Conservation (phyloP, 2,113 vertebrate genomes). For the Actenoides hombroni region DNA sequence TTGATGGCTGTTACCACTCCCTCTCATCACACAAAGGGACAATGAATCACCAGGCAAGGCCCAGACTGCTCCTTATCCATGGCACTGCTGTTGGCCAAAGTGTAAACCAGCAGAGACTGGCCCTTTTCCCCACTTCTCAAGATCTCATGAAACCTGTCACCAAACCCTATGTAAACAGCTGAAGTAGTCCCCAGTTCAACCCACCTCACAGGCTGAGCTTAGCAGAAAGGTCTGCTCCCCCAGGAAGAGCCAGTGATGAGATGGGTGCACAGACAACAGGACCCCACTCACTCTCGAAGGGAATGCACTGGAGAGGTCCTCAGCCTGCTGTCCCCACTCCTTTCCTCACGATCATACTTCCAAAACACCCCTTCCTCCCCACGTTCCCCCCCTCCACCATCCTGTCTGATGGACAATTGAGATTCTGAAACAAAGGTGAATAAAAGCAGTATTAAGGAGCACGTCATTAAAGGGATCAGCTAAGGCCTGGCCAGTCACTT, state of each 20-base stretch:
- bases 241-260: neutral
- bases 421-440: neutral
- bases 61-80: neutral
- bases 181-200: neutral
- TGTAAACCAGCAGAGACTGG: neutral
- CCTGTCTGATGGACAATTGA: neutral
- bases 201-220: fast-evolving
- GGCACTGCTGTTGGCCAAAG: neutral
- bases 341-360: neutral
- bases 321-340: neutral
- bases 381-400: neutral
- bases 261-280: neutral
- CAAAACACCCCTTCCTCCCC: neutral
- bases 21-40: neutral
- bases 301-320: neutral
- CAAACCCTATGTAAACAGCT: neutral
- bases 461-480: neutral
- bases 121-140: neutral
- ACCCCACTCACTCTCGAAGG: neutral
- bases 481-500: neutral
- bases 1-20: fast-evolving
- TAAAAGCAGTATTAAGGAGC: neutral
- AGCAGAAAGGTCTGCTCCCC: neutral
- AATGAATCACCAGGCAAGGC: neutral
- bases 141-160: neutral